Percentiles rank a stretch among this genome's conserved stretches.
phyloP scores from a whole-genome alignment of 2,797 vertebrate species.

The Peromyscus attwateri region DNA sequence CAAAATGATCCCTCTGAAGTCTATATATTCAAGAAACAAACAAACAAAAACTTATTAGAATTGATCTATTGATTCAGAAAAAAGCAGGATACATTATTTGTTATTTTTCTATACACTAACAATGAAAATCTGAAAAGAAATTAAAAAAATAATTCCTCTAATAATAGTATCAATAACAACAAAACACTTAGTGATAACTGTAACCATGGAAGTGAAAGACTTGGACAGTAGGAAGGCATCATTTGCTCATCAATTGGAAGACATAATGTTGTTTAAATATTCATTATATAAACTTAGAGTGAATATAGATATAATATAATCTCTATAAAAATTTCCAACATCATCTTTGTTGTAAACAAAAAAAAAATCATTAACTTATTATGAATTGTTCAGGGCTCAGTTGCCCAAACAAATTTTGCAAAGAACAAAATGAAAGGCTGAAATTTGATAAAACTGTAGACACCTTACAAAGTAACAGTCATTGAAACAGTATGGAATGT shows the following conservation, averaged over 20 bases:
- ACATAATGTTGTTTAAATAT: background rate
- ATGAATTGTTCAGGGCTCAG: background rate
- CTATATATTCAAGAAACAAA: background rate
- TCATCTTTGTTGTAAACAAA: background rate
- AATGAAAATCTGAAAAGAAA: conserved; percentile 6
- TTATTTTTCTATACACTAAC: background rate
- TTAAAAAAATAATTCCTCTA: background rate
- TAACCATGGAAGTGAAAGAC: background rate
- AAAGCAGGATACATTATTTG: background rate
- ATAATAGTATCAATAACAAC: background rate
- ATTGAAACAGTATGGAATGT: background rate
- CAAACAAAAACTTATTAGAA: background rate
- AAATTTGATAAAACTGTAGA: background rate
- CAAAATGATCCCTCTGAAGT: background rate
- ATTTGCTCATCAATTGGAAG: background rate
- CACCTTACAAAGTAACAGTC: background rate
- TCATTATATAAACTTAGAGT: background rate
- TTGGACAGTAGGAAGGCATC: background rate
- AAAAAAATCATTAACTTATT: background rate
- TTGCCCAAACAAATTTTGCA: background rate
- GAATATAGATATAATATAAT: background rate
- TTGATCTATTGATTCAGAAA: background rate
- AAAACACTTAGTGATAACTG: background rate
- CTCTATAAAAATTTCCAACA: background rate
- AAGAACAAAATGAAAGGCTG: background rate